Evolutionary conservation across 1,140 invertebrate genomes (phyloP).

Genomic region (Cepaea nemoralis): DNA sequence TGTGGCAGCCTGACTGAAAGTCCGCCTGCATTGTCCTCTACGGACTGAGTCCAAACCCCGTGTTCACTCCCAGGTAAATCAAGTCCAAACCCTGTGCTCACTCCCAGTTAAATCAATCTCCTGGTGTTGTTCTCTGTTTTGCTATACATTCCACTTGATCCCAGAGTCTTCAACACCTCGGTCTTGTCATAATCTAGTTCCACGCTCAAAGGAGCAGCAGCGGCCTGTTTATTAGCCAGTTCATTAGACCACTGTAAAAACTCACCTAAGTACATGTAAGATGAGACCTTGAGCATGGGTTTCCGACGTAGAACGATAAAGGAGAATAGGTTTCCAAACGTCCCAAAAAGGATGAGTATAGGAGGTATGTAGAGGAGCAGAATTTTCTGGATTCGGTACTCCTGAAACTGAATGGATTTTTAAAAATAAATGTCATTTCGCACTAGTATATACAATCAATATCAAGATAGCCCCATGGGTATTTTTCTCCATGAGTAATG

Average conservation of each 20-base stretch:
- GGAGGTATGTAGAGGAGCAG: slow-evolving; percentile 60
- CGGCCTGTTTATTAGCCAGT: not conserved
- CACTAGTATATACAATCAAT: not conserved
- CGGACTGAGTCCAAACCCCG: too few relatives aligned
- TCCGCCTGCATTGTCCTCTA: too few relatives aligned
- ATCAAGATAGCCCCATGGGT: not conserved
- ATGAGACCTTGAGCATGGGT: slow-evolving; percentile 62
- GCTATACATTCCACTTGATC: not conserved
- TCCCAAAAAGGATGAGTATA: slow-evolving; percentile 57
- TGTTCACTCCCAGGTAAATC: too few relatives aligned
- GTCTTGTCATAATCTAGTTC: too few relatives aligned
- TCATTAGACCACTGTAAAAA: not conserved
- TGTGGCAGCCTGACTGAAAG: too few relatives aligned
- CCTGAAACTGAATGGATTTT: slow-evolving; percentile 44
- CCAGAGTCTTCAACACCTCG: too few relatives aligned
- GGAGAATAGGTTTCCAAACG: slow-evolving; percentile 61
- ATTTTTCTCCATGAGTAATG: not conserved
- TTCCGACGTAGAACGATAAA: slow-evolving; percentile 61
- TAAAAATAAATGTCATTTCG: slow-evolving; percentile 27
- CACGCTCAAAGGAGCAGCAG: too few relatives aligned
- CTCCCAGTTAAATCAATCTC: too few relatives aligned
- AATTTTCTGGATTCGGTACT: slow-evolving; percentile 53
- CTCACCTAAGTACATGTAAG: slow-evolving; percentile 64
- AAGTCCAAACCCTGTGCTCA: too few relatives aligned
- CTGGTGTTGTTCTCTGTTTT: slow-evolving; percentile 1